Percentiles rank a stretch among this genome's conserved stretches.
Conservation (phyloP, 1,140 invertebrate species). For the roundworm (Caenorhabditis elegans) region WBcel235 BX284604.4:11767501-11768000, state of each 20-base stretch:
- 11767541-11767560: no score
- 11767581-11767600: no score
- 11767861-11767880: neutral
- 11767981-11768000: no score
- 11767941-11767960: neutral
- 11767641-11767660: conserved; percentile 1
- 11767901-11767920: neutral
- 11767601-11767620: neutral
- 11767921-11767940: neutral
- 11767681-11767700: conserved; percentile 3
- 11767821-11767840: neutral
- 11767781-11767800: neutral
- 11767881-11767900: neutral
- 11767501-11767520: no score
- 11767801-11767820: neutral
- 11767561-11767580: no score
- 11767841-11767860: neutral
- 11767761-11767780: conserved; percentile 8
- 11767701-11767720: neutral
- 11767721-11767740: conserved; percentile 3
- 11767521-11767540: no score
- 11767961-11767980: neutral
- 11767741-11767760: neutral
- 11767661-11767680: neutral
- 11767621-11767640: neutral